Evolutionary conservation across 2,113 vertebrate genomes (phyloP).

Genomic region (Nothocercus julius): DNA sequence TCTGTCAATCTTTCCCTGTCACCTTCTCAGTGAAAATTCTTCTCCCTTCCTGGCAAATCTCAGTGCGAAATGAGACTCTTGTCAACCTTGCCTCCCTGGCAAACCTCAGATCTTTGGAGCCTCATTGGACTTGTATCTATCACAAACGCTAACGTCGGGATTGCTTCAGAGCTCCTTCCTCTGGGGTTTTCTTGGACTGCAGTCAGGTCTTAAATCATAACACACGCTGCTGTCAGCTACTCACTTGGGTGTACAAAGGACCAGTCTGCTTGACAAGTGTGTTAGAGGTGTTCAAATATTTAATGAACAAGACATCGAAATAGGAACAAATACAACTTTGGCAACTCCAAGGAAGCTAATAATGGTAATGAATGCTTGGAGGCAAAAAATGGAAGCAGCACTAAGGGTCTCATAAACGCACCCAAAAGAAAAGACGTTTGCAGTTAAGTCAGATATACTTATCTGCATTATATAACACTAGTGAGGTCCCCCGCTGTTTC

Average conservation of each 20-base stretch:
- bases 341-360: constrained; percentile 39
- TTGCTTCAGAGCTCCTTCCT: not conserved
- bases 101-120: not conserved
- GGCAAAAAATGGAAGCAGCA: constrained; percentile 46
- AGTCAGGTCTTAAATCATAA: constrained; percentile 9
- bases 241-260: not conserved
- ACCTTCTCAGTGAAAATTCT: not conserved
- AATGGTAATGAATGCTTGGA: constrained; percentile 55
- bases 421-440: constrained; percentile 49
- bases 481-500: constrained; percentile 49
- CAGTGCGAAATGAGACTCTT: not conserved
- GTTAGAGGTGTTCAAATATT: constrained; percentile 4
- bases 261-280: constrained; percentile 30
- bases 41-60: not conserved
- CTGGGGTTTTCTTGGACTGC: not conserved
- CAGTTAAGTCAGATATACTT: constrained; percentile 59
- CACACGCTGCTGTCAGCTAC: constrained; percentile 5
- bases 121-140: not conserved
- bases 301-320: constrained; percentile 47
- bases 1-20: not conserved
- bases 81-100: not conserved
- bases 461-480: constrained; percentile 64
- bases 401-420: constrained; percentile 50
- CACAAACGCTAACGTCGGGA: not conserved
- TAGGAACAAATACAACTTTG: not conserved